phyloP scores from a whole-genome alignment of 2,888 invertebrate genomes.

The Oligia strigilis region DNA sequence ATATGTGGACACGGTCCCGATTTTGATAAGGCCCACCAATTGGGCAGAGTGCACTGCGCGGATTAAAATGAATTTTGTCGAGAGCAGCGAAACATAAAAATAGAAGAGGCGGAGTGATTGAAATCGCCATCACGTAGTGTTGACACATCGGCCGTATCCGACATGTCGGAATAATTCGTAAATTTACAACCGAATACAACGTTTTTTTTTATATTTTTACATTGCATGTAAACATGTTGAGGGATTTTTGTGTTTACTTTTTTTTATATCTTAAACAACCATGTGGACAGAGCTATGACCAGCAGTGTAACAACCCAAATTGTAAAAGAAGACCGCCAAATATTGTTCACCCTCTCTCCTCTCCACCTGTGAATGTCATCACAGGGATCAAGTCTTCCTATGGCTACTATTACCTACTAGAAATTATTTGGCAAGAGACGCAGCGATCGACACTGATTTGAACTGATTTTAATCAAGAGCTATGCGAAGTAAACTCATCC shows the following conservation, averaged over 20 bases:
- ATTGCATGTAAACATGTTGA: conserved; percentile 40
- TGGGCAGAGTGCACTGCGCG: conserved; percentile 77
- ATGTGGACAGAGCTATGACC: background rate
- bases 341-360: no score
- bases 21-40: conserved; percentile 81
- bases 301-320: no score
- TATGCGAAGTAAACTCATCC: background rate
- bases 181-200: conserved; percentile 71
- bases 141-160: conserved; percentile 76
- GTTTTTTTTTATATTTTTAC: conserved; percentile 21
- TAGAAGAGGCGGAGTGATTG: conserved; percentile 75
- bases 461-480: background rate
- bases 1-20: conserved; percentile 76
- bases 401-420: background rate
- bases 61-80: conserved; percentile 83
- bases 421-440: no score
- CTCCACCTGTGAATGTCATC: background rate
- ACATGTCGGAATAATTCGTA: conserved; percentile 73
- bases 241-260: conserved; percentile 1
- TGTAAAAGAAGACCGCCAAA: background rate
- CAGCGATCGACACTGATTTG: no score
- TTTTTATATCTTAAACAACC: background rate
- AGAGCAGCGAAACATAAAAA: conserved; percentile 73
- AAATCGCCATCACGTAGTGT: conserved; percentile 81
- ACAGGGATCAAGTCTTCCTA: background rate